Evolutionary conservation across 2,113 vertebrate species (phyloP), one percentile per base, ranked within the genome.

Genomic region (Micronycteris hirsuta): DNA sequence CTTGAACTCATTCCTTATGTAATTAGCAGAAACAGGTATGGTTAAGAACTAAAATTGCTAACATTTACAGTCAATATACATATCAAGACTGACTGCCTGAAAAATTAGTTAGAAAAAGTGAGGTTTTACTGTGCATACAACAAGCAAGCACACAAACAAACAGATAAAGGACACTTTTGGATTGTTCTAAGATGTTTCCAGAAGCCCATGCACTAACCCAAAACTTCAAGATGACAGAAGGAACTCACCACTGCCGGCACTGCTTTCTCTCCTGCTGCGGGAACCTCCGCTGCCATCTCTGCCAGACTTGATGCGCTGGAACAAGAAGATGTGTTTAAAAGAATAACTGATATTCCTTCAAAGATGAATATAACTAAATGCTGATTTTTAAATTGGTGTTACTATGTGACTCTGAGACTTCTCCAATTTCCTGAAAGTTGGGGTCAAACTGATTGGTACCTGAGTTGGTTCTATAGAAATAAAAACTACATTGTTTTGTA

Each of bases 231-330:
- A n/a, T 16, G 49, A 31, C 11, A 86, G 78, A 38, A 77, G 12
- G 54, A 54, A 99, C 99, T 99, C 94, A 99, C 99, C 99, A 84
- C 98, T 98, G 82, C 98, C 97, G 20, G 98, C 98, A 74, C 98
- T 99, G 71, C 99, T 99, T 43, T 99, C 99, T 98, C 98, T 98
- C 76, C 98, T 99, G 91, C 98, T 86, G 4, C 99, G 98, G 41
- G 98, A 98, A 0, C 99, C 99, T 96, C 99, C 98, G 0, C 99
- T 99, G 98, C 99, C 97, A 56, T 99, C 99, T 94, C 99, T 98
- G 67, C 99, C 99, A 0, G 99, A 99, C 93, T 98, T 99, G 84
- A 99, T 97, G 94, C 99, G 99, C 99, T 99, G 96, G 17, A 96
- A 36, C 33, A 94, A 93, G 8, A 81, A 85, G 43, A 97, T 83